These are phyloP conservation scores for Gouania willdenowi DNA, from an alignment of 2,797 vertebrate species.

Conservation along the genomic window DNA sequence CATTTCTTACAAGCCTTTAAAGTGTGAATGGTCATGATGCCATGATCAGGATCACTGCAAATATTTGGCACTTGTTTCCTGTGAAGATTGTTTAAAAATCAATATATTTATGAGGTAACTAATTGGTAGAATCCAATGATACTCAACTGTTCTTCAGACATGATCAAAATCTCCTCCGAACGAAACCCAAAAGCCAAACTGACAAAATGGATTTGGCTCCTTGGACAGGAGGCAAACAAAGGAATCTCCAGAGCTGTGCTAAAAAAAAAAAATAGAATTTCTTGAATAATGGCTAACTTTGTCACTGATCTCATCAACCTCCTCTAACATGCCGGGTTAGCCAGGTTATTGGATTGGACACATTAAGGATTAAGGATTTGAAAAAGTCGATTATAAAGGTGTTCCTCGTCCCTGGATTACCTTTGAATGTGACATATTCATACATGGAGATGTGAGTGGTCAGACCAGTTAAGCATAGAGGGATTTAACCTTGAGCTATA, in stretches of 20 bases:
- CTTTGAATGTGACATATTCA: constrained; percentile 46
- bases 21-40: too few species aligned
- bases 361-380: constrained; percentile 62
- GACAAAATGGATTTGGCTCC: too few species aligned
- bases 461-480: constrained; percentile 48
- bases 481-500: constrained; percentile 37
- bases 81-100: too few species aligned
- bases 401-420: constrained; percentile 35
- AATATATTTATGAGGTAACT: too few species aligned
- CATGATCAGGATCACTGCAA: too few species aligned
- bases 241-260: background rate
- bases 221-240: constrained; percentile 16
- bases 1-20: too few species aligned
- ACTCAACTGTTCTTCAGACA: too few species aligned
- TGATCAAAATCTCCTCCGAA: too few species aligned
- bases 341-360: constrained; percentile 60
- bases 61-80: too few species aligned
- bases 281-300: constrained; percentile 28
- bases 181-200: too few species aligned
- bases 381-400: constrained; percentile 54
- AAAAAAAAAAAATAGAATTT: constrained; percentile 20
- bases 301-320: constrained; percentile 47
- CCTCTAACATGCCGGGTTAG: constrained; percentile 48
- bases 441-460: constrained; percentile 54
- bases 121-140: too few species aligned